These are phyloP conservation scores for Plodia interpunctella DNA, from an alignment of 1,140 invertebrate species.

Conservation along the genomic window DNA sequence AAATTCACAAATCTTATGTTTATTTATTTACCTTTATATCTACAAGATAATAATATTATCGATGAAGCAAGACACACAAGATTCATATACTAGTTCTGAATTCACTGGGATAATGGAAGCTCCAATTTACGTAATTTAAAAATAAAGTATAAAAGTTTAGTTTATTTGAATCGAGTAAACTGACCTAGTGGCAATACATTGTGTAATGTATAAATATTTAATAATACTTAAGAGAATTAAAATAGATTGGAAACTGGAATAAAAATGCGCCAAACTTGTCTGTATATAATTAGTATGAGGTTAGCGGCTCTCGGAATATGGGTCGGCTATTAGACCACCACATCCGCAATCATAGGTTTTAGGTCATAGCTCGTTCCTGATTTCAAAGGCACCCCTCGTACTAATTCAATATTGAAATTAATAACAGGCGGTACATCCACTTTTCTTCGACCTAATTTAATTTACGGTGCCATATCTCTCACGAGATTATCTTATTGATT, in stretches of 20 bases:
- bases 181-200: conserved; percentile 1
- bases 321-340: conserved; percentile 5
- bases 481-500: too few relatives aligned
- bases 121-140: neutral
- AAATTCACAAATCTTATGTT: neutral
- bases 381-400: neutral
- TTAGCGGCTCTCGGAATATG: neutral
- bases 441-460: neutral
- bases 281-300: conserved; percentile 9
- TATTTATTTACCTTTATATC: conserved; percentile 10
- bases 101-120: neutral
- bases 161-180: conserved; percentile 1
- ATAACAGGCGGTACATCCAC: neutral
- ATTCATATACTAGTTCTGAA: neutral
- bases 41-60: neutral
- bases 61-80: neutral
- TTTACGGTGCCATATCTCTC: neutral
- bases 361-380: neutral
- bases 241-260: neutral
- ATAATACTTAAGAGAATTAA: neutral
- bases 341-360: neutral
- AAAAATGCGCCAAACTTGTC: neutral
- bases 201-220: neutral
- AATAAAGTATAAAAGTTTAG: neutral
- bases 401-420: conserved; percentile 1